Base-by-base conservation (phyloP, 2,113 vertebrate species). In the Sigmodon hispidus region DNA sequence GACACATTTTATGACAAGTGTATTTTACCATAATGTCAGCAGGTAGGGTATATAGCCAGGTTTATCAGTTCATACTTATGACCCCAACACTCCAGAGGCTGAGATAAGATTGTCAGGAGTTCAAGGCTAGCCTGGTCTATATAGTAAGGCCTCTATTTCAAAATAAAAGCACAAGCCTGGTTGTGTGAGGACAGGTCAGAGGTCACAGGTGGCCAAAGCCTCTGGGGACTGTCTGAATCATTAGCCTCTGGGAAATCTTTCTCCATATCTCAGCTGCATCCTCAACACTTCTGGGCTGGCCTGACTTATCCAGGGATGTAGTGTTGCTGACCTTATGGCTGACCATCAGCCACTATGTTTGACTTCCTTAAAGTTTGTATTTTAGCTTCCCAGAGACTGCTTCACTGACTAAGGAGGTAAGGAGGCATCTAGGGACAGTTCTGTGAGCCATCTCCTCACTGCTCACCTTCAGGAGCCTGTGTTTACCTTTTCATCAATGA, bases 391-490 rank as follows among this genome's bases (percentile, higher is more conserved):
- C 52, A 22, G 36, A 67, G 10, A 34, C 77, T 93, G 45, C 61
- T 52, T 96, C 65, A 57, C n/a, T 91, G 85, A 94, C 29, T 12
- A 90, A 87, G 48, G 69, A 67, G 13, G 5, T 55, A 63, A 81
- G 40, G 57, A 59, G 55, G 93, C 59, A 67, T 57, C 19, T 73
- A 75, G 50, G 55, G 5, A 87, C 31, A 87, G 34, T n/a, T 80
- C 43, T 7, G 48, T 22, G 24, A 67, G 57, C 80, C 55, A 36
- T 92, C 72, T 93, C 81, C 69, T 90, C 57, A 9, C 29, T 65
- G 52, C 55, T 17, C 34, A 61, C 36, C 85, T 85, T 90, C 57
- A 65, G n/a, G 72, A 91, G 10, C 29, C 22, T 50, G 48, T 65
- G 7, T 63, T 85, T 69, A 87, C 65, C 0, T 13, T 94, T 55